Evolutionary conservation across 2,113 vertebrate species (phyloP).

Genomic region (Macrotis lagotis): DNA sequence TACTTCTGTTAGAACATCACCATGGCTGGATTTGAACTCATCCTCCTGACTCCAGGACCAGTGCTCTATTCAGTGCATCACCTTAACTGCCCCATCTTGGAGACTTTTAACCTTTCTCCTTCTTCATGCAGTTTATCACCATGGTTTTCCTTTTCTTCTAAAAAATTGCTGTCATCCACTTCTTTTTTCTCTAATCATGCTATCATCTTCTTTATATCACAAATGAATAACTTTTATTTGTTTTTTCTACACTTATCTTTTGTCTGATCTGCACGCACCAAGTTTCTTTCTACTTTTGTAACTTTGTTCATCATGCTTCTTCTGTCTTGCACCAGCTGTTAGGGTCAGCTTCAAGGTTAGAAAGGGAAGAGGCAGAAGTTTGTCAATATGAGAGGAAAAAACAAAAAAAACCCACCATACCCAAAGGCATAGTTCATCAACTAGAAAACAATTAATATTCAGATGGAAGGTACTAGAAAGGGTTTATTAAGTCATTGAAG

Average conservation of each 20-base stretch:
- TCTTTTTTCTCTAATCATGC: rapidly evolving
- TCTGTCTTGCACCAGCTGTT: background rate
- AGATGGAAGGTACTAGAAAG: background rate
- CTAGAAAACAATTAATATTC: background rate
- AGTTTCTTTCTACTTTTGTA: background rate
- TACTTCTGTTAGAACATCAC: too few species aligned
- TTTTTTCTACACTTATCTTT: background rate
- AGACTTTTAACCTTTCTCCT: background rate
- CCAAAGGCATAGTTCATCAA: background rate
- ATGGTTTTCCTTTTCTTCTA: background rate
- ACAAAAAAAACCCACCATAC: background rate
- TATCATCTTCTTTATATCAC: too few species aligned
- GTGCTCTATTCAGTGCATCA: too few species aligned
- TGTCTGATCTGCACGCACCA: background rate
- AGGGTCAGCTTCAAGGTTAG: background rate
- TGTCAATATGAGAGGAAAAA: too few species aligned
- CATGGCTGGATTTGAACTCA: too few species aligned
- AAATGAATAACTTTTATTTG: rapidly evolving
- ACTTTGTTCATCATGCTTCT: background rate
- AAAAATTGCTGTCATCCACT: background rate
- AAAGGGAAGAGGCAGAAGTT: background rate
- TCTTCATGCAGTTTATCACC: background rate
- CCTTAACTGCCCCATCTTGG: too few species aligned
- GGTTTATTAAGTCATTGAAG: background rate
- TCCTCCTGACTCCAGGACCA: too few species aligned